Percentiles rank a stretch among this genome's conserved stretches.
Evolutionary conservation across 2,888 invertebrate genomes (phyloP).

Genomic region (Agriotes lineatus): DNA sequence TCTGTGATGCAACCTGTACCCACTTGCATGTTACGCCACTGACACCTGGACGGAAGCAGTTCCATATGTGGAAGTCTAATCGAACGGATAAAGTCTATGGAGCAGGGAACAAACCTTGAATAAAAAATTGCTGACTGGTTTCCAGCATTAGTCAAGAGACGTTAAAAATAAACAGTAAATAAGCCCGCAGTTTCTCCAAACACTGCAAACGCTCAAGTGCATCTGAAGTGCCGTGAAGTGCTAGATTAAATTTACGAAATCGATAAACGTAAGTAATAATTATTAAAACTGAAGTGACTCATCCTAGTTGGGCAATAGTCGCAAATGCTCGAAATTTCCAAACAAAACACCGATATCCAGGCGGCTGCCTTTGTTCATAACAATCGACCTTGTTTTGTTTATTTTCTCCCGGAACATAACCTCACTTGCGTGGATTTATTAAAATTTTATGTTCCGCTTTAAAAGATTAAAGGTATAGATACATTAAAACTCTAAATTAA

Average conservation of each 20-base stretch:
- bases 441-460: no score
- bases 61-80: constrained; percentile 32
- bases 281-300: constrained; percentile 22
- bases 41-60: constrained; percentile 27
- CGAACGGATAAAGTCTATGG: constrained; percentile 13
- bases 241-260: constrained; percentile 17
- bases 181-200: neutral
- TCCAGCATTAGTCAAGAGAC: constrained; percentile 11
- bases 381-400: constrained; percentile 24
- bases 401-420: constrained; percentile 16
- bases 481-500: neutral
- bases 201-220: constrained; percentile 5
- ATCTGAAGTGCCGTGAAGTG: constrained; percentile 16
- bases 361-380: neutral
- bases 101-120: constrained; percentile 42
- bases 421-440: constrained; percentile 19
- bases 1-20: no score
- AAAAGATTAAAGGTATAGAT: no score
- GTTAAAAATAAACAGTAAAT: constrained; percentile 26
- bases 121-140: constrained; percentile 37
- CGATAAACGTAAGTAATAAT: constrained; percentile 30
- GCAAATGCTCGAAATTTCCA: neutral
- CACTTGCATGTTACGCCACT: constrained; percentile 23
- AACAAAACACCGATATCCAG: neutral
- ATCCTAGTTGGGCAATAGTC: neutral